Percentiles rank a stretch among this genome's conserved stretches.
Evolutionary conservation across 2,888 invertebrate genomes (phyloP).

Genomic region (Brachypalpus laphriformis): DNA sequence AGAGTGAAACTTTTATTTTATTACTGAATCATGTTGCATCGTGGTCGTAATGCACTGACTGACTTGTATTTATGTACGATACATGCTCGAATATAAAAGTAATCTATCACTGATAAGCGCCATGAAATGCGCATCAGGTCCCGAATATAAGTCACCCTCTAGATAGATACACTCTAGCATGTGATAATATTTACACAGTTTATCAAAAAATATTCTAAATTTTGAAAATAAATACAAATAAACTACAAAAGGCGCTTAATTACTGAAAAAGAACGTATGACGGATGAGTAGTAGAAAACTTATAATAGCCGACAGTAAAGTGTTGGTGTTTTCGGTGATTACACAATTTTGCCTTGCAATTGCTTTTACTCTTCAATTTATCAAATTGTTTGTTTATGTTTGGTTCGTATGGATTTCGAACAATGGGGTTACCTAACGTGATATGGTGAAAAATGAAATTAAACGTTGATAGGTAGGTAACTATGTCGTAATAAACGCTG

Average conservation of each 20-base stretch:
- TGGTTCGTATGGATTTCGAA: not conserved
- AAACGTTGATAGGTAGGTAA: slow-evolving; percentile 1
- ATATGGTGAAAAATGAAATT: slow-evolving; percentile 28
- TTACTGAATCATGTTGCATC: not conserved
- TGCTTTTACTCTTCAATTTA: not conserved
- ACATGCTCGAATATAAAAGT: not conserved
- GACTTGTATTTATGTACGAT: not conserved
- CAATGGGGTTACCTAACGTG: slow-evolving; percentile 25
- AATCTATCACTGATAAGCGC: not conserved
- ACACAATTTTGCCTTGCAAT: not conserved
- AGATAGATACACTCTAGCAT: not conserved
- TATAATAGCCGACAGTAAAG: not conserved
- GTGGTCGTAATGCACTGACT: not conserved
- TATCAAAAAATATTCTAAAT: too few species aligned
- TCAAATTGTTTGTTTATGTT: not conserved
- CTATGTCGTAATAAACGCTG: slow-evolving; percentile 4
- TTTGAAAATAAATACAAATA: too few species aligned
- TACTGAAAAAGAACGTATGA: not conserved
- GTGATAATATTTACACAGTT: not conserved
- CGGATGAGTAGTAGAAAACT: not conserved
- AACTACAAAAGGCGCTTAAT: not conserved
- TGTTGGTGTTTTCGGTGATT: not conserved
- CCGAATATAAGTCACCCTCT: not conserved
- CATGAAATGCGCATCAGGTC: not conserved
- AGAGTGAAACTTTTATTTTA: not conserved